phyloP scores from a whole-genome alignment of 2,797 vertebrate species.

The Trachops cirrhosus region DNA sequence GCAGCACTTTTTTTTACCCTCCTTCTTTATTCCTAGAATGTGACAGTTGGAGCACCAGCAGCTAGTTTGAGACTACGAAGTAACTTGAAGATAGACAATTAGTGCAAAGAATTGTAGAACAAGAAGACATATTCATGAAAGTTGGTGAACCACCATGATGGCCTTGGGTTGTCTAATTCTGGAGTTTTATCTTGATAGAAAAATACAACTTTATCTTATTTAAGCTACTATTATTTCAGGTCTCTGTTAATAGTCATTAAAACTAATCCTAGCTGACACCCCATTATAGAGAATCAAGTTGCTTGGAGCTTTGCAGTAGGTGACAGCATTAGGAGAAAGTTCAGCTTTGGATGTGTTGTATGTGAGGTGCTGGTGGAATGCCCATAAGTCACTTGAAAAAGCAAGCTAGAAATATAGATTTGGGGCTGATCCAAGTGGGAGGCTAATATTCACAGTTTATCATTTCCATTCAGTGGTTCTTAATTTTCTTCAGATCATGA shows the following conservation, averaged over 20 bases:
- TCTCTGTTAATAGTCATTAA: background rate
- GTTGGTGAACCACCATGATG: background rate
- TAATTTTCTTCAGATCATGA: slow-evolving; percentile 6
- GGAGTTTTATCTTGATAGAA: slow-evolving; percentile 25
- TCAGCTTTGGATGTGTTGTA: background rate
- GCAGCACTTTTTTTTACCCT: background rate
- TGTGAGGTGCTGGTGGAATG: background rate
- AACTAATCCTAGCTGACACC: background rate
- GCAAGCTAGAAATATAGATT: background rate
- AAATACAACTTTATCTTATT: background rate
- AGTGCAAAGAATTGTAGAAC: background rate
- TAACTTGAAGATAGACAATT: slow-evolving; percentile 28
- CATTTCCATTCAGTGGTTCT: background rate
- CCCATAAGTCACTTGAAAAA: background rate
- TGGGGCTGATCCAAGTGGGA: background rate
- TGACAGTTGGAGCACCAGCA: background rate
- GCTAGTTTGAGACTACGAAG: background rate
- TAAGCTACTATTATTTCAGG: slow-evolving; percentile 3
- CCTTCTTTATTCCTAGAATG: background rate
- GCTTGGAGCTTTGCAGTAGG: background rate
- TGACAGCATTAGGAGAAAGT: background rate
- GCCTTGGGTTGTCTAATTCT: background rate
- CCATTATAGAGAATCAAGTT: background rate
- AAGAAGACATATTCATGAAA: slow-evolving; percentile 18
- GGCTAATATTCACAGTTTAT: background rate